phyloP scores from a whole-genome alignment of 2,113 vertebrate genomes.

The Dicentrarchus labrax region DNA sequence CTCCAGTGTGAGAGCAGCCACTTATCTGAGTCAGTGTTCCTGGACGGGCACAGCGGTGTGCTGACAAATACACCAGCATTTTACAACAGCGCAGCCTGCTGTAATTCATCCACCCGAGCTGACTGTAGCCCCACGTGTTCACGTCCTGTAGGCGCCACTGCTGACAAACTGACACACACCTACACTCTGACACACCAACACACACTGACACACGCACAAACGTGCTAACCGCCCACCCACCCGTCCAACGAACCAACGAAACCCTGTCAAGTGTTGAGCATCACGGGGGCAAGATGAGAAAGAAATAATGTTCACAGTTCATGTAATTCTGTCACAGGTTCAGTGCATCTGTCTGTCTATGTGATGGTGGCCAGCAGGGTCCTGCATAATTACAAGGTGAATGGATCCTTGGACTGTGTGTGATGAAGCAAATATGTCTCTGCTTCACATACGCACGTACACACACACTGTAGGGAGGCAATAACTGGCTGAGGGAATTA shows the following conservation, averaged over 20 bases:
- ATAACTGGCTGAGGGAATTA: conserved; percentile 14
- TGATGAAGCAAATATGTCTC: conserved; percentile 40
- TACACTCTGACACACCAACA: conserved; percentile 63
- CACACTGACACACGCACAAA: conserved; percentile 54
- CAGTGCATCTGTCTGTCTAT: conserved; percentile 41
- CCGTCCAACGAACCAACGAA: conserved; percentile 27
- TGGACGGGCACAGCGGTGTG: conserved; percentile 54
- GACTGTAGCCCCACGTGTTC: conserved; percentile 57
- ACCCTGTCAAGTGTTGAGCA: conserved; percentile 63
- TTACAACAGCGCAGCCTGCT: conserved; percentile 60
- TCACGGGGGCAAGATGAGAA: conserved; percentile 53
- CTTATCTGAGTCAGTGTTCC: conserved; percentile 78
- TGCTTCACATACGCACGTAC: conserved; percentile 27
- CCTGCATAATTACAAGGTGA: conserved; percentile 56
- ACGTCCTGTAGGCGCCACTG: conserved; percentile 66
- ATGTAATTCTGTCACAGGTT: conserved; percentile 51
- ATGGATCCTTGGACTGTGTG: conserved; percentile 41
- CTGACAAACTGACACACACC: conserved; percentile 74
- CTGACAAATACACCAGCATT: conserved; percentile 70
- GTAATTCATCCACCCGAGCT: conserved; percentile 67
- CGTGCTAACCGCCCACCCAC: conserved; percentile 57
- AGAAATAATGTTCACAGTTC: conserved; percentile 61
- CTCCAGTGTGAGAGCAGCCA: conserved; percentile 60
- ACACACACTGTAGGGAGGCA: conserved; percentile 2
- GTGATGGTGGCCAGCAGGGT: conserved; percentile 46